Evolutionary conservation across 1,140 invertebrate genomes (phyloP).

Genomic region (Ditylenchus dipsaci): DNA sequence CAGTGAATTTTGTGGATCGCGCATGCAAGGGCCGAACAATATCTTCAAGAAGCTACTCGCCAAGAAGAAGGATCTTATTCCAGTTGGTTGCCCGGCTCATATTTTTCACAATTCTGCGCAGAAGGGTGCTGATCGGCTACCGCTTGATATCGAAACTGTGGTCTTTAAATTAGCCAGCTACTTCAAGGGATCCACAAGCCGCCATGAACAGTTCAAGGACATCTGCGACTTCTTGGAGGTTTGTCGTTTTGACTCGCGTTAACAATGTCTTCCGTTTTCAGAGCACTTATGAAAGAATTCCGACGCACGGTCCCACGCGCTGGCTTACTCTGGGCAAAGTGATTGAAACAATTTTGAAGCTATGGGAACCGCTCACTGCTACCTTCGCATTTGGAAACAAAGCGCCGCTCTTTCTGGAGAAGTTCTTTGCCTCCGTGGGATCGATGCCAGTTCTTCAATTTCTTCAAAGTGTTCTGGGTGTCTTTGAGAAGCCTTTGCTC

Average conservation of each 20-base stretch:
- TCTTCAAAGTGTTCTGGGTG: no score
- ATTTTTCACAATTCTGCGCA: conserved; percentile 15
- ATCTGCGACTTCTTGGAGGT: conserved; percentile 18
- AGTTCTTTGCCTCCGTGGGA: conserved; percentile 12
- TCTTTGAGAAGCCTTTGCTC: no score
- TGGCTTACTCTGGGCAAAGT: conserved; percentile 21
- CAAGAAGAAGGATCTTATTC: conserved; percentile 21
- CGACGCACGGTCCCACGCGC: conserved; percentile 10
- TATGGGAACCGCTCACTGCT: conserved; percentile 1
- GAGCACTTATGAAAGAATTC: neutral
- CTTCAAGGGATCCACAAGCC: conserved; percentile 15
- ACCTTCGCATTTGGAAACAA: neutral
- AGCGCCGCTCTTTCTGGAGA: conserved; percentile 4
- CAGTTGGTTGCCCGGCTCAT: conserved; percentile 18
- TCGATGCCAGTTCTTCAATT: neutral
- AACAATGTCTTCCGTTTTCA: no score
- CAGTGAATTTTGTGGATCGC: conserved; percentile 9
- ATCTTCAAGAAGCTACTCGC: conserved; percentile 12
- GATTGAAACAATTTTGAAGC: conserved; percentile 11
- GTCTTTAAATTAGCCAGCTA: conserved; percentile 20
- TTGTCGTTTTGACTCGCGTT: neutral
- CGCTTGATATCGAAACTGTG: conserved; percentile 13
- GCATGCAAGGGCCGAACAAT: conserved; percentile 8
- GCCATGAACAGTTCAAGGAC: conserved; percentile 15
- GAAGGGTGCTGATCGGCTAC: conserved; percentile 6